Evolutionary conservation across 2,113 vertebrate species (phyloP).

Genomic region (Shinisaurus crocodilurus): DNA sequence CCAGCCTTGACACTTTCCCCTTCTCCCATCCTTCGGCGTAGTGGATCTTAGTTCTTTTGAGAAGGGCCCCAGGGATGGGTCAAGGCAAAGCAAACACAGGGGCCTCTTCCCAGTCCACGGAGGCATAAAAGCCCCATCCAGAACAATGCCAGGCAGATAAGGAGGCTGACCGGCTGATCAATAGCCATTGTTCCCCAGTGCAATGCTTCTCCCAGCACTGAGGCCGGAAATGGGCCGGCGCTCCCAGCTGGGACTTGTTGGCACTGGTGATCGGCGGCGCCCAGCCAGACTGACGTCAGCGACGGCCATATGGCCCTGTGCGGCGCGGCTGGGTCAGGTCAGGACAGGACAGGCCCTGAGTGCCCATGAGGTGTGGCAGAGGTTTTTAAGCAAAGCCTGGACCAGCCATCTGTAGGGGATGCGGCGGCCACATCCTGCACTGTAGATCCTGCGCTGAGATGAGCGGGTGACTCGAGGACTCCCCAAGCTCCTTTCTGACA

Average conservation of each 20-base stretch:
- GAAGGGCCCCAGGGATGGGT: not conserved
- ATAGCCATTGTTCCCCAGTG: conserved; percentile 30
- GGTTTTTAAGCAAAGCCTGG: too few relatives aligned
- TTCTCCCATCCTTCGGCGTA: not conserved
- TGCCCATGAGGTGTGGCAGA: too few relatives aligned
- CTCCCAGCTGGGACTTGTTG: not conserved
- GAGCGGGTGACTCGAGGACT: too few relatives aligned
- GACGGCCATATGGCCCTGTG: not conserved
- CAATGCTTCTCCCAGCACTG: conserved; percentile 29
- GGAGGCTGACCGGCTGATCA: not conserved
- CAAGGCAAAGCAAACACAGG: not conserved
- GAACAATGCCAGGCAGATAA: conserved; percentile 35
- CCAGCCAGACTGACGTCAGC: not conserved
- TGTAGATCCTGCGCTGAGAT: too few relatives aligned
- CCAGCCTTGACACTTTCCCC: too few relatives aligned
- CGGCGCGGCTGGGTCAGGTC: not conserved
- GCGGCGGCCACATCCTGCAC: not conserved
- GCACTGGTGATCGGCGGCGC: not conserved
- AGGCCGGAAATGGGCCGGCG: not conserved
- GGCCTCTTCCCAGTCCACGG: not conserved
- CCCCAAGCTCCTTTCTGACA: too few relatives aligned
- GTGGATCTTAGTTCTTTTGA: not conserved
- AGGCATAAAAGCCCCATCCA: not conserved
- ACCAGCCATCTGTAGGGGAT: too few relatives aligned
- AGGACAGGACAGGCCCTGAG: not conserved